A percentile compares a stretch with the other conserved stretches of the same genome.
Evolutionary conservation across 2,888 invertebrate genomes (phyloP).

Genomic region (Drosophila tanythrix): DNA sequence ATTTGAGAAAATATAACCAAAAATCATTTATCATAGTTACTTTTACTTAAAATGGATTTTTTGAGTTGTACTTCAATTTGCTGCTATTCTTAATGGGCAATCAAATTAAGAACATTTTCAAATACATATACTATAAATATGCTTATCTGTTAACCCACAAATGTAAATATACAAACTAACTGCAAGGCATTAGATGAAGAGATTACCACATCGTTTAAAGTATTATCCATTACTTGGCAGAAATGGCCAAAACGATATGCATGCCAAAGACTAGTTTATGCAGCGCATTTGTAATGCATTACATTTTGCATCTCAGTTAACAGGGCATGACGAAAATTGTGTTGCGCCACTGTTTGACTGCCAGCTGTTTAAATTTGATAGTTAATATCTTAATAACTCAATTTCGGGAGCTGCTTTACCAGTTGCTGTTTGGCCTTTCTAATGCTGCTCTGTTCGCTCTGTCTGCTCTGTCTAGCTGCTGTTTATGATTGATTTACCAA

Average conservation of each 20-base stretch:
- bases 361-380: slow-evolving; percentile 6
- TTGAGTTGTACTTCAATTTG: background rate
- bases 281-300: slow-evolving; percentile 13
- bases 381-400: slow-evolving; percentile 48
- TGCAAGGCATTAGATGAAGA: background rate
- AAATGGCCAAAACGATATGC: background rate
- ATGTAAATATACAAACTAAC: background rate
- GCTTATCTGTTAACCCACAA: background rate
- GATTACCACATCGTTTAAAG: slow-evolving; percentile 17
- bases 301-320: background rate
- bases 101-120: background rate
- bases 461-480: slow-evolving; percentile 43
- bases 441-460: slow-evolving; percentile 39
- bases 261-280: background rate
- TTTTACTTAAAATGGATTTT: background rate
- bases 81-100: too few relatives aligned
- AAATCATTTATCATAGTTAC: background rate
- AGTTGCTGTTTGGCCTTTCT: slow-evolving; percentile 54
- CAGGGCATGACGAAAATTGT: slow-evolving; percentile 36
- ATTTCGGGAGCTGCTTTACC: slow-evolving; percentile 33
- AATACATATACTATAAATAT: background rate
- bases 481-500: slow-evolving; percentile 66
- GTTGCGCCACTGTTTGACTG: slow-evolving; percentile 13
- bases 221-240: slow-evolving; percentile 22
- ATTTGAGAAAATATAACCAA: background rate